Percentiles rank a stretch among this genome's conserved stretches.
Evolutionary conservation across 2,797 vertebrate species (phyloP).

Genomic region (Schizopygopsis pylzovi): DNA sequence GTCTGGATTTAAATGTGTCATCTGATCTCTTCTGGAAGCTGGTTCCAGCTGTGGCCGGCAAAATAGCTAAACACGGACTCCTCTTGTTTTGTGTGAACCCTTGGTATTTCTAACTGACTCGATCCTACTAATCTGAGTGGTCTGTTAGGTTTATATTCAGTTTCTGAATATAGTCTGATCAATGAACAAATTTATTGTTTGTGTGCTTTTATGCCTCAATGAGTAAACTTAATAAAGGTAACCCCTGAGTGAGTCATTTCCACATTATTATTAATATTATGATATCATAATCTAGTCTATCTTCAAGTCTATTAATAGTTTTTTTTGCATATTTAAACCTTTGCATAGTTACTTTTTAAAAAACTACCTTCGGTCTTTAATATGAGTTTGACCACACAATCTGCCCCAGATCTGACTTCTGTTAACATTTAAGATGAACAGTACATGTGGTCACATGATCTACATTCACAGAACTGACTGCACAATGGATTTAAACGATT

Average conservation of each 20-base stretch:
- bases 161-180: too few species aligned
- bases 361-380: neutral
- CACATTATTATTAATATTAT: neutral
- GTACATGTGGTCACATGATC: neutral
- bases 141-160: too few species aligned
- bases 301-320: neutral
- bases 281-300: neutral
- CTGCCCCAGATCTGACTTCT: neutral
- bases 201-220: too few species aligned
- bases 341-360: neutral
- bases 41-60: too few species aligned
- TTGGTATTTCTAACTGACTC: too few species aligned
- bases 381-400: neutral
- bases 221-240: neutral
- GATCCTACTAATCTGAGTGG: too few species aligned
- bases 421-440: neutral
- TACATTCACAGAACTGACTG: neutral
- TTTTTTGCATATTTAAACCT: neutral
- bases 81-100: too few species aligned
- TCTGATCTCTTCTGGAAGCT: too few species aligned
- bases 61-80: too few species aligned
- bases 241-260: neutral
- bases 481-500: neutral
- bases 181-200: too few species aligned
- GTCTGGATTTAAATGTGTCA: too few species aligned